Evolutionary conservation across 2,888 invertebrate species (phyloP).

Genomic region (Eledona agricola): DNA sequence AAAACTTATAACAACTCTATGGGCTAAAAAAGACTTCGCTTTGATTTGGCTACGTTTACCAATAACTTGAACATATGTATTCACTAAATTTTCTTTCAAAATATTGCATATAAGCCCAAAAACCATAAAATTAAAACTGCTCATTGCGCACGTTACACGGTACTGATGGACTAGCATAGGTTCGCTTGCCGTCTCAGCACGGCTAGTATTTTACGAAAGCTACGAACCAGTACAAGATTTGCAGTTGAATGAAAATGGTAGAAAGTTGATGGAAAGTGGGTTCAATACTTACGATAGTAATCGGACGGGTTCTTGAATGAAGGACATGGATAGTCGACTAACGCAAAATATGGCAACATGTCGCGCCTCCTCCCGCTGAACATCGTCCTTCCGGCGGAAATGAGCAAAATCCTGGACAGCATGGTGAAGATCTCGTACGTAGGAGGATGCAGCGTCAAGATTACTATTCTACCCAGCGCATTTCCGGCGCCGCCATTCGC

Average conservation of each 20-base stretch:
- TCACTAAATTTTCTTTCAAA: too few relatives aligned
- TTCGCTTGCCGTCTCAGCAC: too few relatives aligned
- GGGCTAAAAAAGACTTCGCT: slow-evolving; percentile 2
- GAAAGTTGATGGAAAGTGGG: too few relatives aligned
- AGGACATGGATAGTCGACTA: slow-evolving; percentile 92
- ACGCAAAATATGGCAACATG: slow-evolving; percentile 90
- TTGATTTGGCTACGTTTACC: neutral
- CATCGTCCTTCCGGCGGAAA: slow-evolving; percentile 91
- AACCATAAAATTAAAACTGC: too few relatives aligned
- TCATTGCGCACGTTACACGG: too few relatives aligned
- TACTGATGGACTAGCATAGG: too few relatives aligned
- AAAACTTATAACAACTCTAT: too few relatives aligned
- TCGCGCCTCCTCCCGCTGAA: slow-evolving; percentile 89
- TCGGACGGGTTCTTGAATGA: slow-evolving; percentile 97
- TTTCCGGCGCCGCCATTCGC: slow-evolving; percentile 66
- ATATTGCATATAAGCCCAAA: too few relatives aligned
- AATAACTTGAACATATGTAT: too few relatives aligned
- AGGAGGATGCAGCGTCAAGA: slow-evolving; percentile 92
- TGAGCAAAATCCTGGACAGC: slow-evolving; percentile 84
- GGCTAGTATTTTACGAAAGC: too few relatives aligned
- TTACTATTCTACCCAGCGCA: slow-evolving; percentile 73
- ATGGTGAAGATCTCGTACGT: slow-evolving; percentile 96
- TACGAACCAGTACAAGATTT: too few relatives aligned
- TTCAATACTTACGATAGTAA: slow-evolving; percentile 86
- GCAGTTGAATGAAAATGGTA: too few relatives aligned